Evolutionary conservation across 2,797 vertebrate species (phyloP), one percentile per base, ranked within the genome.

Genomic region (Gallinago stenura): DNA sequence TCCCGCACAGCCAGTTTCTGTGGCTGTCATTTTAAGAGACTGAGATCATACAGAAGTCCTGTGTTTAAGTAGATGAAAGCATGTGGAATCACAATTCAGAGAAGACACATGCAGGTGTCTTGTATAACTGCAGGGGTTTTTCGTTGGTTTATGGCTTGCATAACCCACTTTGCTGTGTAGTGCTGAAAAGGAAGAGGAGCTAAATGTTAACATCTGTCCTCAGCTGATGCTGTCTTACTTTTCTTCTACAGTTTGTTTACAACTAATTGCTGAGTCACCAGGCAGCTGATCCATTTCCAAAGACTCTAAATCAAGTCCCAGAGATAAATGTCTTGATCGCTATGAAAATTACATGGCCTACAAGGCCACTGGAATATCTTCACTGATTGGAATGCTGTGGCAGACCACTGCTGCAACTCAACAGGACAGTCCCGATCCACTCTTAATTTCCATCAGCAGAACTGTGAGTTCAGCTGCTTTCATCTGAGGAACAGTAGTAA

Each of bases 231-330:
- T 25, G 31, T n/a, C 83, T 88, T 62, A 75, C 66, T 91, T 83
- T 89, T 92, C 81, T 92, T 69, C 77, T 75, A 72, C 73, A 73
- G 73, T 80, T 94, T 96, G 94, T 93, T 95, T 96, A 96, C 92
- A 97, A 95, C 86, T 95, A 93, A 95, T 72, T 96, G 96, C 96
- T 94, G 94, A 97, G 95, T 97, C 95, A 96, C 91, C 60, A 89
- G 75, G 64, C 93, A 93, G 93, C 71, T 69, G 43, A 95, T 79
- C n/a, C 77, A 90, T n/a, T 82, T 94, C 85, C 60, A 94, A 91
- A 84, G 90, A 56, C 72, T 65, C 65, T 48, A 87, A 83, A 91
- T 89, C 70, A 93, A 90, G 57, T 53, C 58, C n/a, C 39, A 83
- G 46, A 82, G 71, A 84, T 2, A 51, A 50, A 83, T 60, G 86